These are phyloP conservation scores for Troides helena DNA, from an alignment of 2,888 invertebrate species.

Conservation along the genomic window DNA sequence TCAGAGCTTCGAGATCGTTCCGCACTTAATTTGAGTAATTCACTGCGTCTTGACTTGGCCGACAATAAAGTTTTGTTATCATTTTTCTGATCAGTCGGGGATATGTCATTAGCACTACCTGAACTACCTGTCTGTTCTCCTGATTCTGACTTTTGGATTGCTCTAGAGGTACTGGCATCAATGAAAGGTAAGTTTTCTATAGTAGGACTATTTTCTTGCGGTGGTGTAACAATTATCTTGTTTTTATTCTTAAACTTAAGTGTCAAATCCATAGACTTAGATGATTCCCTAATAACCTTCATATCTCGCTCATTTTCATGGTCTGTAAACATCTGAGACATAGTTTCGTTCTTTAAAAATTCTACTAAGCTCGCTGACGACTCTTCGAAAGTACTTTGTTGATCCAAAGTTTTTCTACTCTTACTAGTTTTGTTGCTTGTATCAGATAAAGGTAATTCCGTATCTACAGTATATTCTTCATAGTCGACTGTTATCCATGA, in stretches of 20 bases:
- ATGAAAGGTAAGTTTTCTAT: slow-evolving; percentile 77
- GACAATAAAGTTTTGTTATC: slow-evolving; percentile 64
- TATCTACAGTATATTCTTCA: slow-evolving; percentile 83
- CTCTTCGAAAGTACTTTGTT: slow-evolving; percentile 82
- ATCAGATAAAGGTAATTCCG: slow-evolving; percentile 80
- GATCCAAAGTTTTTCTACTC: slow-evolving; percentile 62
- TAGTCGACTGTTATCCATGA: slow-evolving; percentile 85
- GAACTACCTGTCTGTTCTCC: slow-evolving; percentile 71
- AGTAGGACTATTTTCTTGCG: slow-evolving; percentile 81
- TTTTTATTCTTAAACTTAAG: slow-evolving; percentile 76
- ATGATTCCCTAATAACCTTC: slow-evolving; percentile 47
- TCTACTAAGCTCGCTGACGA: slow-evolving; percentile 76
- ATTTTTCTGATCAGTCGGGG: slow-evolving; percentile 64
- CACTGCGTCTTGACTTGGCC: slow-evolving; percentile 75
- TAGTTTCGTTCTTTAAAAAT: slow-evolving; percentile 70
- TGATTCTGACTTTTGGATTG: slow-evolving; percentile 64
- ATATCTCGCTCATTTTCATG: slow-evolving; percentile 67
- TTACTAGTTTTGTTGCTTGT: slow-evolving; percentile 49
- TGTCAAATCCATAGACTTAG: slow-evolving; percentile 58
- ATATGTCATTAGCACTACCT: slow-evolving; percentile 65
- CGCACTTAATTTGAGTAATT: slow-evolving; percentile 83
- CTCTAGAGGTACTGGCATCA: slow-evolving; percentile 66
- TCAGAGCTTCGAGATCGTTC: slow-evolving; percentile 90
- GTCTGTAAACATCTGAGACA: slow-evolving; percentile 64
- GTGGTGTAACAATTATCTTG: slow-evolving; percentile 81